Evolutionary conservation across 2,888 invertebrate genomes (phyloP), one percentile per base, ranked within the genome.

Genomic region (Crossocerus cetratus): DNA sequence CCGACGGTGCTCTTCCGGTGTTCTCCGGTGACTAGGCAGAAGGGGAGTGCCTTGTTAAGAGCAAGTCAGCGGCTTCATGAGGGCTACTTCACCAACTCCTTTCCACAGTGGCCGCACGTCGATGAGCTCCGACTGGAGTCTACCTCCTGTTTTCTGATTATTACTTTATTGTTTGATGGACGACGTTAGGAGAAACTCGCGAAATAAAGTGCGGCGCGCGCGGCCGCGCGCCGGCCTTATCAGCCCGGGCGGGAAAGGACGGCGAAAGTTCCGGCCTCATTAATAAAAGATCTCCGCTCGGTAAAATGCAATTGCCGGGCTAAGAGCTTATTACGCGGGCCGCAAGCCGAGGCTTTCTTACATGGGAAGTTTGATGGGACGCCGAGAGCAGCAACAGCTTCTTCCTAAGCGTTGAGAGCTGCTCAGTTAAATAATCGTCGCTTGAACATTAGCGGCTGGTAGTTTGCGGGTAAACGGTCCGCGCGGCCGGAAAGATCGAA

Each of bases 261-360:
- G 23, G 65, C 49, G 60, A 63, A 73, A 60, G 66, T 70, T 32
- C 32, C 65, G 65, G 55, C 69, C 75, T 69, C 66, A 23, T 74
- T 76, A 70, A 76, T 61, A 70, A 74, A 74, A 75, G 70, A 75
- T 74, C 66, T 53, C n/a, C 14, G 22, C 20, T 21, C 57, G 32
- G 53, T 42, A 13, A 53, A 54, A 54, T 69, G 74, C 75, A 59
- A 69, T 75, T 69, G 65, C 57, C n/a, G 20, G 32, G 54, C 13
- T 61, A 43, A 76, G 57, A 75, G 75, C 70, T 74, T 70, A 76
- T 70, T 74, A 75, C 70, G 75, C 62, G 61, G 22, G 42, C 42
- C 42, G 44, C 4, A 3, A 32, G 45, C 21, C 21, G 49, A 49
- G 49, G 1, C 49, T 49, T 54, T 60, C 13, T 69, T 69, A 65